These are phyloP conservation scores for Dysmachus trigonus DNA, from an alignment of 2,888 invertebrate species.

Conservation along the genomic window DNA sequence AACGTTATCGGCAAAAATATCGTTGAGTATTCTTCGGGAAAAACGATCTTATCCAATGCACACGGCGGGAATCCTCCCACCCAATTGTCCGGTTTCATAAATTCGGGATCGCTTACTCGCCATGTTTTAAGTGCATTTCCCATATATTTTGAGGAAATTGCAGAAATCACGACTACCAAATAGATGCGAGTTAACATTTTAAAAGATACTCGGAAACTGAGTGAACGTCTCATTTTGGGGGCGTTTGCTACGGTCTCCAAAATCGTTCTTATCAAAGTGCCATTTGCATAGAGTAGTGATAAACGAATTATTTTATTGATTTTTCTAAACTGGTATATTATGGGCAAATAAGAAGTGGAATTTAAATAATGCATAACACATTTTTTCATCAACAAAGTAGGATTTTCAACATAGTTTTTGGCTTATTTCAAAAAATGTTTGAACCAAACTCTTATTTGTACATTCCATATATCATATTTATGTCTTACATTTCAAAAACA, in stretches of 20 bases:
- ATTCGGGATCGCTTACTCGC: conserved; percentile 53
- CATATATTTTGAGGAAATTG: background rate
- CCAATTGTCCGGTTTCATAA: conserved; percentile 56
- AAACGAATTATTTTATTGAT: background rate
- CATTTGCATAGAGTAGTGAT: background rate
- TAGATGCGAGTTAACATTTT: background rate
- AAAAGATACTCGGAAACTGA: background rate
- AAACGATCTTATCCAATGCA: conserved; percentile 57
- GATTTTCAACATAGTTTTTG: too few relatives aligned
- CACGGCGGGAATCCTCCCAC: conserved; percentile 57
- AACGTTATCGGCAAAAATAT: conserved; percentile 55
- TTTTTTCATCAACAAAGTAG: too few relatives aligned
- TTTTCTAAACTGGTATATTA: background rate
- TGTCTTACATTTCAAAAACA: too few relatives aligned
- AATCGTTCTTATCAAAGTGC: background rate
- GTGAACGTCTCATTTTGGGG: background rate
- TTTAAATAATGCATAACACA: too few relatives aligned
- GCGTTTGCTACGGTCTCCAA: background rate
- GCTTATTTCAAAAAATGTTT: too few relatives aligned
- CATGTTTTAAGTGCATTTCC: conserved; percentile 54
- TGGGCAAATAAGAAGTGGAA: background rate
- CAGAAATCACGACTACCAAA: background rate
- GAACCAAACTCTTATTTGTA: too few relatives aligned
- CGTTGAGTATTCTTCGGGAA: conserved; percentile 57
- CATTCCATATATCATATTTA: too few relatives aligned